Evolutionary conservation across 2,113 vertebrate genomes (phyloP), one percentile per base, ranked within the genome.

Genomic region (Lycocorax pyrrhopterus): DNA sequence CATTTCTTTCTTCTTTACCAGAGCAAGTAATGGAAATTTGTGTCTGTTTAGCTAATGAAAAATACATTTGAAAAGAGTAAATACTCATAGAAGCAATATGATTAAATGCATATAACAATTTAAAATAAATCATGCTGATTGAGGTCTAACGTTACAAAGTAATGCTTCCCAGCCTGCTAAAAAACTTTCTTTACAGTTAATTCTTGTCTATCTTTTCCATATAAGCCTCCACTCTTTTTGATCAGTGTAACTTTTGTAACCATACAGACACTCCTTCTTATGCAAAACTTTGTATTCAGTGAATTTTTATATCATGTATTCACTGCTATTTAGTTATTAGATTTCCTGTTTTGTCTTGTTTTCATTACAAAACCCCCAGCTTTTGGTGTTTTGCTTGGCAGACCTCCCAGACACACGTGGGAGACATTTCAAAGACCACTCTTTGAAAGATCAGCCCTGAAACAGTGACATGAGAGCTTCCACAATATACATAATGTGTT

Each of bases 31-130:
- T 84, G 63, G 63, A 93, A 96, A 94, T 58, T 68, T 63, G 6
- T 89, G 35, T 64, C 66, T 94, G 44, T 81, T 78, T 84, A 84
- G 47, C 11, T 84, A 87, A 87, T 84, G 60, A 94, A 95, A 95
- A 89, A 71, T 71, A 60, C 43, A 64, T 93, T 77, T 78, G 30
- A 58, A 74, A 81, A 71, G 49, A 72, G 33, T 76, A 94, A 93
- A 95, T 76, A 84, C n/a, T 91, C n/a, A 79, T 66, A 76, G 84
- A 82, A 87, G 44, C 53, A 75, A 81, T 56, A 84, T 44, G 84
- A 94, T 67, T 75, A 91, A 89, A 94, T 89, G 20, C 9, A 30
- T 37, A 41, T 32, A 60, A 74, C 55, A 91, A 72, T 87, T 89
- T 79, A 30, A 87, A 93, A 39, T 6, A 63, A 83, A 17, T 47